Evolutionary conservation across 2,797 vertebrate species (phyloP), one percentile per base, ranked within the genome.

Genomic region (Melanotaenia pygmaea): DNA sequence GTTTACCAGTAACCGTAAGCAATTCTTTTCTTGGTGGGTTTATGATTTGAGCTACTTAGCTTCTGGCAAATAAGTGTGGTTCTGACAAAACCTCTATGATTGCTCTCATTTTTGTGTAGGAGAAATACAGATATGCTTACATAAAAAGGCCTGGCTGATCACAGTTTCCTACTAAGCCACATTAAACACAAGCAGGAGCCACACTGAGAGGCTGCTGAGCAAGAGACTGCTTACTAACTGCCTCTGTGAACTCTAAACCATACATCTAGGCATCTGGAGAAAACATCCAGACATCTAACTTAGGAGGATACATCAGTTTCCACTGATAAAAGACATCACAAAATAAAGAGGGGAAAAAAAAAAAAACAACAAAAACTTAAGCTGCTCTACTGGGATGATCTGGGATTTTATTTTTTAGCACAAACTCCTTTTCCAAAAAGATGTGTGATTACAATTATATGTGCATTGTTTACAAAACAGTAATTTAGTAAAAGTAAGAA

Each of bases 1-100:
- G 65, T 81, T 85, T 83, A 76, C 81, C 83, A 91, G 89, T 92
- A 82, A 74, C 81, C 75, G 66, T 86, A 90, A 87, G 80, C 47
- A 6, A 38, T 81, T 79, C 64, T 80, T 76, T 70, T 68, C 73
- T 87, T 67, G 72, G 32, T 67, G 61, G 72, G 63, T 69, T 86
- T 68, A 66, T 34, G 43, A 58, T 78, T 59, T 58, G 64, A 82
- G 74, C 68, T 76, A 61, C 82, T 86, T 90, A 78, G 78, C 74
- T 74, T 83, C 60, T 63, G 61, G 76, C 70, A 76, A 35, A 76
- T 12, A 63, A 53, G 37, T 30, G 73, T 87, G 45, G 59, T 66
- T 76, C 64, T 70, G 74, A 89, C 61, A 84, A 87, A 86, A 78
- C 81, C 62, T 59, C 80, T 54, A 74, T 67, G 74, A 79, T 80